These are phyloP conservation scores for Standfussiana lucernea DNA, from an alignment of 2,888 invertebrate genomes.

Conservation along the genomic window DNA sequence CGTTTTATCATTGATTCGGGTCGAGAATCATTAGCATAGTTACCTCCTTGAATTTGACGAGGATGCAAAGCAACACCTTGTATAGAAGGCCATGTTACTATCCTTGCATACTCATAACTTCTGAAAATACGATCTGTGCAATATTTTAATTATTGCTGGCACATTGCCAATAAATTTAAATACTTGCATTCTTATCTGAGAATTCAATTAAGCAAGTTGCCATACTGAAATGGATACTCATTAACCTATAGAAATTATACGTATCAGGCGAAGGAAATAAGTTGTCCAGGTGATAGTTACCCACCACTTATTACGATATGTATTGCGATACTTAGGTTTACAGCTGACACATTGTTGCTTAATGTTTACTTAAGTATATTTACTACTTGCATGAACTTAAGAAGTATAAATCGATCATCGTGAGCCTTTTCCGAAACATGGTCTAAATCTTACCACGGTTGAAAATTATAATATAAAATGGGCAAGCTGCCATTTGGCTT, in stretches of 20 bases:
- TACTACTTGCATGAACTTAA: background rate
- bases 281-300: constrained; percentile 14
- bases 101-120: background rate
- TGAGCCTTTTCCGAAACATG: background rate
- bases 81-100: background rate
- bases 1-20: too few species aligned
- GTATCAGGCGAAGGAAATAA: constrained; percentile 48
- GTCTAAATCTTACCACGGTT: fast-evolving
- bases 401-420: background rate
- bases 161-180: constrained; percentile 22
- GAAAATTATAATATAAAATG: too few species aligned
- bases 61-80: too few species aligned
- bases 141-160: background rate
- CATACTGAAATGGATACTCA: constrained; percentile 26
- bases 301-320: constrained; percentile 22
- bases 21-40: too few species aligned
- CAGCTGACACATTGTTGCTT: constrained; percentile 36
- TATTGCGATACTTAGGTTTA: constrained; percentile 25
- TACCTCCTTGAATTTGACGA: too few species aligned
- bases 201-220: constrained; percentile 29
- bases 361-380: constrained; percentile 19
- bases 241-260: constrained; percentile 37
- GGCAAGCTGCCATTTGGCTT: background rate
- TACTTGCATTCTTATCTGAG: constrained; percentile 12
- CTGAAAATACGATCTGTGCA: background rate